Percentiles rank a stretch among this genome's conserved stretches.
These are phyloP conservation scores for Drosophila obscura DNA, from an alignment of 1,140 invertebrate species.

Conservation along the genomic window DNA sequence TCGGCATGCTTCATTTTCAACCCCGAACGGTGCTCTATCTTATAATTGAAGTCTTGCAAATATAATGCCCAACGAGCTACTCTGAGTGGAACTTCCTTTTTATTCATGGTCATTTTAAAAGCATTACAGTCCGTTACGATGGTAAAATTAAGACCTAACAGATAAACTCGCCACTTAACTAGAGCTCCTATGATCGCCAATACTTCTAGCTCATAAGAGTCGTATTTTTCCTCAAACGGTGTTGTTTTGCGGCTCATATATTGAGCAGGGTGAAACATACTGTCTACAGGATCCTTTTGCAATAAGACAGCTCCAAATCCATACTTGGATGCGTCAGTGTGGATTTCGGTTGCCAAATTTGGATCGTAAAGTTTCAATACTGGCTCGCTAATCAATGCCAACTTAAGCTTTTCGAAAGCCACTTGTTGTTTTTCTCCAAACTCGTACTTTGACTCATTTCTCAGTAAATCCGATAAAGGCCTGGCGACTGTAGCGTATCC, in stretches of 20 bases:
- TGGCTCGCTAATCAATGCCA: no score
- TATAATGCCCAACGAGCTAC: no score
- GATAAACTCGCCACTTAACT: conserved; percentile 34
- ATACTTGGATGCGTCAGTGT: no score
- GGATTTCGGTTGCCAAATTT: no score
- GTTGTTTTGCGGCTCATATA: no score
- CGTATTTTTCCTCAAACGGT: no score
- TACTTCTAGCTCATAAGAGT: conserved; percentile 45
- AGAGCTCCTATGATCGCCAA: conserved; percentile 42
- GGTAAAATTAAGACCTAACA: conserved; percentile 26
- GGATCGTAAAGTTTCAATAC: no score
- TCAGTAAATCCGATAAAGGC: conserved; percentile 1
- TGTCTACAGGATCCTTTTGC: no score
- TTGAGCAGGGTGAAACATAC: no score
- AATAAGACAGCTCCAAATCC: no score
- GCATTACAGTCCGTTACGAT: conserved; percentile 44
- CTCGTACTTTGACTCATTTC: not conserved
- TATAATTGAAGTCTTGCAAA: conserved; percentile 38
- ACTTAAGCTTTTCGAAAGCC: no score
- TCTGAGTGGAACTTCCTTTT: conserved; percentile 27
- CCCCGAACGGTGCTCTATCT: conserved; percentile 35
- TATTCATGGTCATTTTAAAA: conserved; percentile 35
- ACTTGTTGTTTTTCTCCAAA: no score
- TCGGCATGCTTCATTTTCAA: conserved; percentile 35
- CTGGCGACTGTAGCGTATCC: not conserved